A percentile compares a stretch with the other conserved stretches of the same genome.
Evolutionary conservation across 2,797 vertebrate genomes (phyloP).

Genomic region (Distichodus sexfasciatus): DNA sequence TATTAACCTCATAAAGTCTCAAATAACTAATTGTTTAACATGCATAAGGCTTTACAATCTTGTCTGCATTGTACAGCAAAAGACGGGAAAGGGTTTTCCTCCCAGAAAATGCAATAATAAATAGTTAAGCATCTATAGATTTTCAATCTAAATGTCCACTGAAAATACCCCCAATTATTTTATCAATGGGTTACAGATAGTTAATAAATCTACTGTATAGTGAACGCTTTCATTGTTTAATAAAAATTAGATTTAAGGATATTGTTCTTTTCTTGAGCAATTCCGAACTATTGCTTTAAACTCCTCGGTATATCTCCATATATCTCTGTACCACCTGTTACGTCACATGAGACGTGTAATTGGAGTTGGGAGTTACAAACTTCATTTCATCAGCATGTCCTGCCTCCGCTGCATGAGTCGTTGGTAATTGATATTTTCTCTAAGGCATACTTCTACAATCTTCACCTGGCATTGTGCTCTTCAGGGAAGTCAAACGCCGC

Average conservation of each 20-base stretch:
- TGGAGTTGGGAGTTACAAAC: not conserved
- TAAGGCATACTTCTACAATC: constrained; percentile 78
- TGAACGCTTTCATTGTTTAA: not conserved
- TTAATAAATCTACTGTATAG: not conserved
- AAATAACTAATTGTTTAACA: constrained; percentile 65
- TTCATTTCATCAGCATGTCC: constrained; percentile 14
- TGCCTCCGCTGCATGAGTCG: constrained; percentile 64
- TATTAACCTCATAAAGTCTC: constrained; percentile 60
- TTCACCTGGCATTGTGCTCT: constrained; percentile 74
- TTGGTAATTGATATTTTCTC: constrained; percentile 72
- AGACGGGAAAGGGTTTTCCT: constrained; percentile 48
- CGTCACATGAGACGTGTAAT: not conserved
- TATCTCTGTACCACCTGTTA: not conserved
- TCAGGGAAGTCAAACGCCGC: constrained; percentile 72
- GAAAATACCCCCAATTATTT: not conserved
- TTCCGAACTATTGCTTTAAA: constrained; percentile 31
- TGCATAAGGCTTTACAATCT: constrained; percentile 76
- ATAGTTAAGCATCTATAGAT: too few relatives aligned
- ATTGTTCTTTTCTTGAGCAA: not conserved
- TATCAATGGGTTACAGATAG: not conserved
- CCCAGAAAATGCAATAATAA: not conserved
- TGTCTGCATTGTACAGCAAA: constrained; percentile 65
- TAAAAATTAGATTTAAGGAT: not conserved
- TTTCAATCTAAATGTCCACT: not conserved
- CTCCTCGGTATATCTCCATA: not conserved